Evolutionary conservation across 2,888 invertebrate species (phyloP), one percentile per base, ranked within the genome.

Genomic region (Microctonus hyperodae): DNA sequence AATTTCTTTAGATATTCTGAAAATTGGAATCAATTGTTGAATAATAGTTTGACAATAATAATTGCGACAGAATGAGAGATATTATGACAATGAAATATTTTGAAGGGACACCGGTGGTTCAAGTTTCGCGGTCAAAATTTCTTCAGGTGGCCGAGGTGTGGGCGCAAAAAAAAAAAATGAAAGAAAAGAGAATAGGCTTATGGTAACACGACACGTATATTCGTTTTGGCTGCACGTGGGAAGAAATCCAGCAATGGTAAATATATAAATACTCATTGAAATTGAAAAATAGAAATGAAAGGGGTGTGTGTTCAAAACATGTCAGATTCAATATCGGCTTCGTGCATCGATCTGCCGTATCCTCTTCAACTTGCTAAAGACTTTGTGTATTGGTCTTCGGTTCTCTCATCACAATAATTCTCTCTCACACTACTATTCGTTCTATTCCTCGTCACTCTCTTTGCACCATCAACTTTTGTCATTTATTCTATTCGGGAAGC

Each of bases 271-370:
- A 75, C 77, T 79, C 81, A 79, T 81, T 81, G 82, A 83, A 83
- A 82, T 79, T 77, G 76, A 79, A 72, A 69, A 69, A 65, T 70
- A 65, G 69, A 64, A 33, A 74, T 78, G 76, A 79, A 81, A 80
- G 77, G 78, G 79, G 78, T 80, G 76, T 81, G 82, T 83, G 62
- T 83, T 82, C 78, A 83, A 83, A 83, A 83, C 83, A 83, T 83
- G 83, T 83, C 83, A 83, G 76, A 69, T 81, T 75, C 80, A 81
- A 83, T 83, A 83, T 82, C 76, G 79, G 78, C 77, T 72, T 61
- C 74, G 76, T 69, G 75, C 77, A 82, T 83, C 83, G 82, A 83
- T 83, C 77, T 76, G 74, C 57, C 48, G 55, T 40, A 48, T 50
- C 68, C 65, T 63, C 37, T 59, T 48, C 44, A 20, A 40, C 53